phyloP scores from a whole-genome alignment of 2,888 invertebrate species.

The Cantharis lateralis region DNA sequence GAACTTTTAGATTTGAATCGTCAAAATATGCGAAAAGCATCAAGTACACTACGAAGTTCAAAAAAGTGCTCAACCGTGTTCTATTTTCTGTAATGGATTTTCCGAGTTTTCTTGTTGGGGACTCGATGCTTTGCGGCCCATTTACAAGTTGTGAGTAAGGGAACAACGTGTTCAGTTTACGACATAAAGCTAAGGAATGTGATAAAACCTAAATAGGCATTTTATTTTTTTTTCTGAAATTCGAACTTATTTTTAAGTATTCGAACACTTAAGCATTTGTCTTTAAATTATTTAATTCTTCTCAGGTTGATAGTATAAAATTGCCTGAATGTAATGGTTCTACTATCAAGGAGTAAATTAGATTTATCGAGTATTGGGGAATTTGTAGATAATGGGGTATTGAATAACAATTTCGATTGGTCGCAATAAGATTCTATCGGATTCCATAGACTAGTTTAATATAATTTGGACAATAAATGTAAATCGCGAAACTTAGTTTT shows the following conservation, averaged over 20 bases:
- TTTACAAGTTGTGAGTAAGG: slow-evolving; percentile 11
- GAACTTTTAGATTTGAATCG: background rate
- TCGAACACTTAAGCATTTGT: background rate
- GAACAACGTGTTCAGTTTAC: slow-evolving; percentile 22
- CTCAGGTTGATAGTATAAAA: slow-evolving; percentile 11
- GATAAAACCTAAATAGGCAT: slow-evolving; percentile 20
- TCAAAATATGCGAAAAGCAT: slow-evolving; percentile 7
- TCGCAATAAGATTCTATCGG: slow-evolving; percentile 23
- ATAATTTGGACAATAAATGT: background rate
- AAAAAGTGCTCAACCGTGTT: slow-evolving; percentile 16
- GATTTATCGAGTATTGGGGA: slow-evolving; percentile 24
- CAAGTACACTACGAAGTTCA: slow-evolving; percentile 10
- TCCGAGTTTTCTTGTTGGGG: slow-evolving; percentile 18
- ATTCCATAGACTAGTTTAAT: background rate
- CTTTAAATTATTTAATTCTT: slow-evolving; percentile 9
- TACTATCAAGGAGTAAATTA: slow-evolving; percentile 20
- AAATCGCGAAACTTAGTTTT: background rate
- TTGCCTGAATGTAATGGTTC: slow-evolving; percentile 7
- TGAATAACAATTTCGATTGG: slow-evolving; percentile 24
- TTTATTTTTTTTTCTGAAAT: slow-evolving; percentile 13
- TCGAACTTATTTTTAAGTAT: background rate
- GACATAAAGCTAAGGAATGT: slow-evolving; percentile 16
- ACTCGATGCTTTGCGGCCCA: slow-evolving; percentile 5
- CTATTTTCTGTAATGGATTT: slow-evolving; percentile 19
- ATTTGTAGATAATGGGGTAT: slow-evolving; percentile 27